phyloP scores from a whole-genome alignment of 1,140 invertebrate species.

The Pogonomyrmex californicus region DNA sequence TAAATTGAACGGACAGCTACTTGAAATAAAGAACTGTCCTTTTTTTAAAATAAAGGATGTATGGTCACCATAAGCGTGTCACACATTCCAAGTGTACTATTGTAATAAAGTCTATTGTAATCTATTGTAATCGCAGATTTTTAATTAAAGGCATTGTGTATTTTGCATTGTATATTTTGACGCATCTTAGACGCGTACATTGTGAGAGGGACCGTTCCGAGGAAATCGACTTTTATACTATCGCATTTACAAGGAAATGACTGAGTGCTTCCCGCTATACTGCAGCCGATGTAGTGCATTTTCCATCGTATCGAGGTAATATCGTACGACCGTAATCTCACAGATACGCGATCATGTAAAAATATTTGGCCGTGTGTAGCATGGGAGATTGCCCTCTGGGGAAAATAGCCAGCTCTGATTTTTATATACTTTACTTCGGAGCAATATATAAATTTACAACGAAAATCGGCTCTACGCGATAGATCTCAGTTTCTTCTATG shows the following conservation, averaged over 20 bases:
- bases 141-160: slow-evolving; percentile 1
- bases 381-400: slow-evolving; percentile 35
- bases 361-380: slow-evolving; percentile 55
- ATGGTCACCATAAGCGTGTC: no score
- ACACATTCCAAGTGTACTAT: neutral
- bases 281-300: slow-evolving; percentile 52
- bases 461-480: slow-evolving; percentile 32
- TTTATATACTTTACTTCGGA: slow-evolving; percentile 42
- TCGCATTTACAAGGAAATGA: slow-evolving; percentile 52
- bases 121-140: no score
- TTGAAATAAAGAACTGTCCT: no score
- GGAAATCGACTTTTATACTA: slow-evolving; percentile 51
- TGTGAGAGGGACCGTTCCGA: slow-evolving; percentile 10
- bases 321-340: slow-evolving; percentile 53
- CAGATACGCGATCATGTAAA: slow-evolving; percentile 54
- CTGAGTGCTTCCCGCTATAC: slow-evolving; percentile 49
- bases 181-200: neutral
- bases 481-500: slow-evolving; percentile 7
- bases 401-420: slow-evolving; percentile 50
- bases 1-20: no score
- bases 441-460: slow-evolving; percentile 46
- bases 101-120: neutral
- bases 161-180: slow-evolving; percentile 34
- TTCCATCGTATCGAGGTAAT: slow-evolving; percentile 53
- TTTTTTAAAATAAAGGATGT: no score